Base-by-base conservation (phyloP, 2,797 vertebrate species). In the Psittacula derbiana region DNA sequence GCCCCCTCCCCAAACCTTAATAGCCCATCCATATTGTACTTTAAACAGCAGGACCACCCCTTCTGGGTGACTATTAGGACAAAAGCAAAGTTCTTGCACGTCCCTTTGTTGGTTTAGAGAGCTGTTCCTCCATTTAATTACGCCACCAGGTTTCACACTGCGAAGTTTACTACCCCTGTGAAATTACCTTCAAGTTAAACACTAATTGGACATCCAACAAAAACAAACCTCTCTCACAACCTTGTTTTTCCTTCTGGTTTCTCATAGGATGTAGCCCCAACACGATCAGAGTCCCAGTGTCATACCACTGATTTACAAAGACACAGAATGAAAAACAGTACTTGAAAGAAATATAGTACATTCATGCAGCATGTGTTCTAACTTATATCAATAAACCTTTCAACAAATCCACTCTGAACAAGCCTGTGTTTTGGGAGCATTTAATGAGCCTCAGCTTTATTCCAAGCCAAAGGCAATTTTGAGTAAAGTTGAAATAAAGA, bases 161-260 rank as follows among this genome's bases (percentile, higher is more conserved):
- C 2, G 44, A 81, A 75, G 19, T 93, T 96, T 97, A 97, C 91
- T 94, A 94, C 90, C 74, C 95, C 95, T 96, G 96, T 94, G 95
- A 97, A 97, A 97, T 97, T 92, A 97, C 95, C 95, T 96, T 92
- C 90, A 90, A 96, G 95, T 96, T 97, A 94, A 96, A 94, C 80
- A 93, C 96, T 97, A 97, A 97, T 84, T 95, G 96, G 96, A 96
- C 94, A 97, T 97, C 93, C 96, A 96, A 96, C 96, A 92, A 94
- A 93, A 94, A 90, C 0, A 74, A 25, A 1, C 57, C 58, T 80
- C 86, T 64, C 86, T 64, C 78, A 16, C 43, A 70, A 83, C 52
- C 78, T 81, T 41, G 81, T 72, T 88, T 80, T 95, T 90, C 93
- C 86, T 86, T 94, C 93, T 92, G 86, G 64, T 74, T 90, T 76